These are phyloP conservation scores for Ctenoplectra terminalis DNA, from an alignment of 1,140 invertebrate genomes.

Conservation along the genomic window DNA sequence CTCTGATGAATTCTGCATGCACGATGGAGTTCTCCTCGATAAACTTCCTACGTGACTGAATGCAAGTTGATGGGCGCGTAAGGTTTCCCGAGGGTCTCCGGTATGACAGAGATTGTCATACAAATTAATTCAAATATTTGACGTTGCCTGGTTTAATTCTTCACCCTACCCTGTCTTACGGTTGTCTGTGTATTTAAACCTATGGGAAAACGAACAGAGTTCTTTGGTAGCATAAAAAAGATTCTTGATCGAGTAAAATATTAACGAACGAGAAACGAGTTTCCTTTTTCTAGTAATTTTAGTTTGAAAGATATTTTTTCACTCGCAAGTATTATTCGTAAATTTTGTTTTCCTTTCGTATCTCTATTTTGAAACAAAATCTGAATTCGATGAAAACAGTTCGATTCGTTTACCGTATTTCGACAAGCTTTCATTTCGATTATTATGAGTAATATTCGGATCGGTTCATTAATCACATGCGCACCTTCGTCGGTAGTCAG, in stretches of 20 bases:
- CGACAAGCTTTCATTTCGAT: not conserved
- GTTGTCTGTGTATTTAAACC: not conserved
- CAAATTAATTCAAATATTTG: slow-evolving; percentile 69
- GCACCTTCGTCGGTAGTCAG: not conserved
- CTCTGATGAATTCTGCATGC: slow-evolving; percentile 58
- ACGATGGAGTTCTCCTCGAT: slow-evolving; percentile 54
- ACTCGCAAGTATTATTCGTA: too few species aligned
- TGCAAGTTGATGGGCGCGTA: slow-evolving; percentile 61
- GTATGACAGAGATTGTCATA: slow-evolving; percentile 61
- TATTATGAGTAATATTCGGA: not conserved
- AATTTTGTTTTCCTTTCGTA: too few species aligned
- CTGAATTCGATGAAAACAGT: not conserved
- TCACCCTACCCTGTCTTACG: not conserved
- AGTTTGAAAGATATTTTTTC: too few species aligned
- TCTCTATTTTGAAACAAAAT: too few species aligned
- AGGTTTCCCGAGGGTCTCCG: slow-evolving; percentile 57
- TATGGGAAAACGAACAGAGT: slow-evolving; percentile 10
- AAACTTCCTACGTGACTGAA: slow-evolving; percentile 67
- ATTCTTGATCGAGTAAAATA: not conserved
- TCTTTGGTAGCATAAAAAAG: not conserved
- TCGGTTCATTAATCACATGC: not conserved
- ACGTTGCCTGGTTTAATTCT: slow-evolving; percentile 56
- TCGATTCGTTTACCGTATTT: not conserved
- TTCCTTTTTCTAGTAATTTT: not conserved
- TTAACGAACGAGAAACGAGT: not conserved